Base-by-base conservation (phyloP, 2,888 invertebrate genomes). In the Dryocosmus kuriphilus region DNA sequence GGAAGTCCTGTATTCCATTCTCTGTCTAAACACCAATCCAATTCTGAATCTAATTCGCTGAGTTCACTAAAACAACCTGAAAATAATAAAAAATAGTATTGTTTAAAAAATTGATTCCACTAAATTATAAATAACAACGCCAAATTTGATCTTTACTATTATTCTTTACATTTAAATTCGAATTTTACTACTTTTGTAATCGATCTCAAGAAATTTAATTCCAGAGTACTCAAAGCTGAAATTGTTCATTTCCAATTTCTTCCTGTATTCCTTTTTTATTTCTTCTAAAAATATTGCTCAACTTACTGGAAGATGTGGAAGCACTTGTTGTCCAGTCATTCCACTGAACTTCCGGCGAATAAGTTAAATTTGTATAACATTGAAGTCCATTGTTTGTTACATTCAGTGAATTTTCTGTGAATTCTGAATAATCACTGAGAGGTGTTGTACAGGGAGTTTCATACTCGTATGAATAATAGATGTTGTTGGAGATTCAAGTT, bases 1-100 rank as follows among this genome's bases (percentile, higher is more conserved):
- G 94, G 94, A n/a, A 92, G 87, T 30, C 89, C 88, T 1, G 86
- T 81, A 35, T 89, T 88, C 89, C 90, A 91, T 35, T 93, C 89
- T 77, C 84, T 86, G 78, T 91, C 91, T 77, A 91, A 82, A 77
- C 90, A 91, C 91, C 91, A 91, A 76, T 91, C 91, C 14, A 91
- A 77, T 67, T 91, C 91, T 0, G 88, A 88, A 35, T 90, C 89
- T 67, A 91, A 77, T 80, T 91, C 91, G 76, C 89, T 87, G 30
- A 91, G 82, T 71, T 91, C 91, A 77, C 85, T 89, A 27, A 88
- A 73, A 77, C 86, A 89, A 55, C 86, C 89, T 87, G 78, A 30
- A 76, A 75, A 74, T 22, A 32, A 77, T 5, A 1, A 0, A 11
- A 1, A 0, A 11, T 5, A 16, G 16, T 16, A 41, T 16, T 7